Conservation (phyloP, 1,140 invertebrate genomes). For the Drosophila sucinea region DNA sequence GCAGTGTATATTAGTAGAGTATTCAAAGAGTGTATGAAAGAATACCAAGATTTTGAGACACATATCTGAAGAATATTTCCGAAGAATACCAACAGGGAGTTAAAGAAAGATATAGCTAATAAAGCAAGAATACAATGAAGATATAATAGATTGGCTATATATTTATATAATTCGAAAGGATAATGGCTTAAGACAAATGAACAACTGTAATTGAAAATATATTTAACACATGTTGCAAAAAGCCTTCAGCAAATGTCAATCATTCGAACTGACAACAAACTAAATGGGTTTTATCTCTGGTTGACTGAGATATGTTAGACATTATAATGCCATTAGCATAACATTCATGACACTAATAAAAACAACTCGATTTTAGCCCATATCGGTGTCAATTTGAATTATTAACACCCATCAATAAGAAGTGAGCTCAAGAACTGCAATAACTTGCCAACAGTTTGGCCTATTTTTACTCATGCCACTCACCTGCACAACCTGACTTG, state of each 20-base stretch:
- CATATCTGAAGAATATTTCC: too few relatives aligned
- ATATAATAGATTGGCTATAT: too few relatives aligned
- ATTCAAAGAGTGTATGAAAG: too few relatives aligned
- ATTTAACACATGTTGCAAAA: not conserved
- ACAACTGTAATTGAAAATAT: too few relatives aligned
- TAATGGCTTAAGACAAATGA: too few relatives aligned
- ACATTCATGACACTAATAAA: conserved; percentile 6
- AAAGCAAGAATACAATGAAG: too few relatives aligned
- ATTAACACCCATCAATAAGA: conserved; percentile 13
- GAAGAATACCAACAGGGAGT: too few relatives aligned
- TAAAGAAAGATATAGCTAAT: too few relatives aligned
- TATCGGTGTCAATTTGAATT: conserved; percentile 4
- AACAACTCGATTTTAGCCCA: conserved; percentile 11
- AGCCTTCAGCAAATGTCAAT: not conserved
- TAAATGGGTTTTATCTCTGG: not conserved
- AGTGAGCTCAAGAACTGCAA: conserved; percentile 13
- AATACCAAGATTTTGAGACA: too few relatives aligned
- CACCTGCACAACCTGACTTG: conserved; percentile 21
- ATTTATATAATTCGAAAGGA: too few relatives aligned
- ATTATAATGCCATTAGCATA: conserved; percentile 20
- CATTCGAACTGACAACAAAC: not conserved
- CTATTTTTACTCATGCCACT: conserved; percentile 9
- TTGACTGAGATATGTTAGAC: not conserved
- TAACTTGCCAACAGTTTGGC: conserved; percentile 17
- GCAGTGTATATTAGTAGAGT: too few relatives aligned